Conservation (phyloP, 2,888 invertebrate species). For the Drosophila histrio region DNA sequence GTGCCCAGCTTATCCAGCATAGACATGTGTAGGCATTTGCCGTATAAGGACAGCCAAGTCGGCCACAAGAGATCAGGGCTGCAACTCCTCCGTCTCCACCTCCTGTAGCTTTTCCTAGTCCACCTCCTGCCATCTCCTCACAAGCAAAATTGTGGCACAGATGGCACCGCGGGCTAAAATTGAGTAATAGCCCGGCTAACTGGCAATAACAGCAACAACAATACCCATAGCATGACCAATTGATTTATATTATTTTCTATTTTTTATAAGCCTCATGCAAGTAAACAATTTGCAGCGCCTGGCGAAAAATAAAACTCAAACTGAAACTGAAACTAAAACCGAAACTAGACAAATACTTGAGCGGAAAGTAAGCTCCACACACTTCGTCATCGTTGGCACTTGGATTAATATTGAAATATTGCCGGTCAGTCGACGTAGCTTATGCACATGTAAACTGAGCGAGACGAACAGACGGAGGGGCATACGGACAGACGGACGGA, state of each 20-base stretch:
- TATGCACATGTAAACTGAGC: constrained; percentile 66
- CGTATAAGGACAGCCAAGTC: constrained; percentile 55
- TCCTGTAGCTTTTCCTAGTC: background rate
- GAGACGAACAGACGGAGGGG: constrained; percentile 12
- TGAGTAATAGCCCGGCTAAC: constrained; percentile 77
- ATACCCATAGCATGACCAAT: constrained; percentile 65
- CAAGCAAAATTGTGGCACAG: constrained; percentile 34
- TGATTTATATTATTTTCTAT: constrained; percentile 80
- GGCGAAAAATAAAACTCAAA: constrained; percentile 27
- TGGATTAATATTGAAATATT: constrained; percentile 82
- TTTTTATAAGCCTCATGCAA: constrained; percentile 54
- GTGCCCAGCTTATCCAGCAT: constrained; percentile 35
- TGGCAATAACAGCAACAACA: constrained; percentile 42
- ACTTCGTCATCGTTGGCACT: constrained; percentile 79
- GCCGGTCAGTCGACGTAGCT: constrained; percentile 59
- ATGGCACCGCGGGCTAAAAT: constrained; percentile 70
- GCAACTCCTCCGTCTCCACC: background rate
- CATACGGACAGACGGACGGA: background rate
- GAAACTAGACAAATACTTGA: constrained; percentile 68
- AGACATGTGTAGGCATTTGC: constrained; percentile 58
- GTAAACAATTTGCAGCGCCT: constrained; percentile 54
- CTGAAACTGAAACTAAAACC: constrained; percentile 33
- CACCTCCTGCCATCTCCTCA: constrained; percentile 16
- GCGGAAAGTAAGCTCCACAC: constrained; percentile 71
- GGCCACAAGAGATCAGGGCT: constrained; percentile 10